Base-by-base conservation (phyloP, 2,113 vertebrate genomes). In the Crypturellus undulatus region DNA sequence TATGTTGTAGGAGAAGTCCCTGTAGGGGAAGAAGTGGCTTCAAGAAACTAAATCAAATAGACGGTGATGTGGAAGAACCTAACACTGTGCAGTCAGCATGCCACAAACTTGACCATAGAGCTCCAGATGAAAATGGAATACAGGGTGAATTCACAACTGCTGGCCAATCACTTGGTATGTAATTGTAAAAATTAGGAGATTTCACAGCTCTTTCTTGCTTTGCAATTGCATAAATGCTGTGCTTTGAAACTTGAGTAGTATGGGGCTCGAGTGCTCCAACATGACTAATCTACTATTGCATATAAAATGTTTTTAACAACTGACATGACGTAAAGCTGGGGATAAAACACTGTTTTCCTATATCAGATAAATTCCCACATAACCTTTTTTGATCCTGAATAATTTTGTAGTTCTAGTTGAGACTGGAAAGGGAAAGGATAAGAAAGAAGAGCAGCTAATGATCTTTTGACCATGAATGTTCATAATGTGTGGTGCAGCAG, bases 131-230 rank as follows among this genome's bases (percentile, higher is more conserved):
- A 78, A 98, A 98, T 51, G 98, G 97, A 86, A 87, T 97, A 81
- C 97, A 98, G 96, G 97, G 94, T 96, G 98, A 98, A 97, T 97
- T 97, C 96, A 97, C 97, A 97, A 90, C 93, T 93, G 96, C 97
- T 89, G 36, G 94, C 81, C 97, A 98, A n/a, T 97, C 97, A 92
- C 49, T 97, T 95, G 98, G 98, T 98, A 97, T 67, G 98, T 98
- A 93, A 36, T 68, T 36, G 79, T 83, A 73, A 79, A 80, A 51
- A 24, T 5, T 5, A 49, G 28, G 69, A 70, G 34, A 34, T 64
- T 63, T 83, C 36, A 34, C 19, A 19, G 62, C 60, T 82, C 1
- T 56, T 80, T 7, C 56, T 80, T 4, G 51, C 71, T 88, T 24
- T 63, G 51, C 56, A 64, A 2, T 65, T 69, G 56, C 54, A 5